Evolutionary conservation across 2,113 vertebrate species (phyloP).

Genomic region (Nyctereutes procyonoides): DNA sequence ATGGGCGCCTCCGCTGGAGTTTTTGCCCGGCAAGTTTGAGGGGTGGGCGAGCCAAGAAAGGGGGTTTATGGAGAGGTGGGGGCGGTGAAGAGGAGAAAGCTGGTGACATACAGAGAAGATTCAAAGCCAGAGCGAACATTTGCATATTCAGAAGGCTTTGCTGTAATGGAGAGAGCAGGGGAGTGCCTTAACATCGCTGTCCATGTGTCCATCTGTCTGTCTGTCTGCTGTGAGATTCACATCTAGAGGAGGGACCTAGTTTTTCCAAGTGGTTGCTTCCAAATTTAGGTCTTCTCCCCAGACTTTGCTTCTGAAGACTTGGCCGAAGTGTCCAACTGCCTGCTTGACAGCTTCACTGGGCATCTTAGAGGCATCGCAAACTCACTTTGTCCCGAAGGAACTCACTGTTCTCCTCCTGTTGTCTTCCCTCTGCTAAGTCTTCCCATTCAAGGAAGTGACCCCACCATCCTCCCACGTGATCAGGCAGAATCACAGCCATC

Average conservation of each 20-base stretch:
- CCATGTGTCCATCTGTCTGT: not conserved
- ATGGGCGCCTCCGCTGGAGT: constrained; percentile 70
- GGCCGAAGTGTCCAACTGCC: not conserved
- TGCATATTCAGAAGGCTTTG: not conserved
- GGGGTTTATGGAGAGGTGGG: not conserved
- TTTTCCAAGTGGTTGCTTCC: constrained; percentile 45
- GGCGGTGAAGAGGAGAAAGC: not conserved
- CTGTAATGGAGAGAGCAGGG: not conserved
- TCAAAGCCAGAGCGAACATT: not conserved
- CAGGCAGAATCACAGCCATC: not conserved
- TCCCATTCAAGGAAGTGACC: not conserved
- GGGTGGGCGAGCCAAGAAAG: constrained; percentile 44
- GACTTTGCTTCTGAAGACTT: not conserved
- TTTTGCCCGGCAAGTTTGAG: constrained; percentile 72
- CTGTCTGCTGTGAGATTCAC: not conserved
- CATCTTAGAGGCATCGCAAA: not conserved
- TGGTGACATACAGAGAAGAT: not conserved
- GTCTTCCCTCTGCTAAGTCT: not conserved
- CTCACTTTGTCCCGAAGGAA: not conserved
- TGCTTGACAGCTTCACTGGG: not conserved
- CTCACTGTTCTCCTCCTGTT: fast-evolving
- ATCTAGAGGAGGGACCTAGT: not conserved
- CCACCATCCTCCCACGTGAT: not conserved
- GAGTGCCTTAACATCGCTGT: not conserved
- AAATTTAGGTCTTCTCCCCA: not conserved